phyloP scores from a whole-genome alignment of 64 coral and sea anemone genomes.

The Acropora tenuis region DNA sequence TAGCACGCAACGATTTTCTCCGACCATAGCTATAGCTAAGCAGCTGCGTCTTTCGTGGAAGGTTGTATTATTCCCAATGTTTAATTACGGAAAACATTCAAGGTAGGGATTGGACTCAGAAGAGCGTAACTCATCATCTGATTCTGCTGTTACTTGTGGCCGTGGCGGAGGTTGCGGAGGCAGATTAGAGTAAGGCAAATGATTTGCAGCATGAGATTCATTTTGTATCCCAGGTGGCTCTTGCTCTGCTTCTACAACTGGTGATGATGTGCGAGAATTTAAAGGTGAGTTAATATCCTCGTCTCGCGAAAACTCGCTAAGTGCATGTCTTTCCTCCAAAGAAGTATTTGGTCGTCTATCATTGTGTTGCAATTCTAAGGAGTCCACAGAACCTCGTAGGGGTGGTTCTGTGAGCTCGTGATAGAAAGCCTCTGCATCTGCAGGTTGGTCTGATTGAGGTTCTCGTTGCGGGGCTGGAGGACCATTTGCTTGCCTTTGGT shows the following conservation, averaged over 20 bases:
- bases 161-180: background rate
- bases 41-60: too few species aligned
- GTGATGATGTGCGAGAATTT: background rate
- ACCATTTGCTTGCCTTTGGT: too few species aligned
- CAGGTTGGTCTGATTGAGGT: background rate
- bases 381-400: background rate
- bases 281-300: background rate
- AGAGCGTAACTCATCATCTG: background rate
- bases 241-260: background rate
- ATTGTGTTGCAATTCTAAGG: background rate
- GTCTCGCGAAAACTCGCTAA: too few species aligned
- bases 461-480: slow-evolving; percentile 17
- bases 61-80: background rate
- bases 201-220: background rate
- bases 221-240: too few species aligned
- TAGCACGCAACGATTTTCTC: too few species aligned
- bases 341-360: background rate
- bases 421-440: background rate
- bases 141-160: background rate
- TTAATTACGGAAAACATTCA: background rate
- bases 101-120: background rate
- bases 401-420: background rate
- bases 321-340: background rate
- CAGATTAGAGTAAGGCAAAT: background rate
- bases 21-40: too few species aligned